Evolutionary conservation across 2,888 invertebrate genomes (phyloP).

Genomic region (Lepidochrysops patricia): DNA sequence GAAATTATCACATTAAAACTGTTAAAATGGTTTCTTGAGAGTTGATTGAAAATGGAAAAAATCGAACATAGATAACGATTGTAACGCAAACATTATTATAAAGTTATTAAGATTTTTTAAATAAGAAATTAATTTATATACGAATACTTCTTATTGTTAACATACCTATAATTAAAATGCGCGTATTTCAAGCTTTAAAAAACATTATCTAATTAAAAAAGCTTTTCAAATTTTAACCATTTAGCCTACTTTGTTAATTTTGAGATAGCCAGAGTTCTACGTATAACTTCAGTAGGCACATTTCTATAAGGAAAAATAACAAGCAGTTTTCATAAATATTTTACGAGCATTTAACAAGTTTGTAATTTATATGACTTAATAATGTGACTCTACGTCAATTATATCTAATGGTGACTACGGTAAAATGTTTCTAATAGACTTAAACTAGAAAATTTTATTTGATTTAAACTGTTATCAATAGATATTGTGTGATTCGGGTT

Average conservation of each 20-base stretch:
- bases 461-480: not conserved
- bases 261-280: not conserved
- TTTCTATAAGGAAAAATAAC: not conserved
- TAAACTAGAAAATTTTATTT: not conserved
- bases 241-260: not conserved
- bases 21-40: not conserved
- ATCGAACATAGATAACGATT: too few relatives aligned
- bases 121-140: too few relatives aligned
- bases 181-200: not conserved
- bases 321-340: not conserved
- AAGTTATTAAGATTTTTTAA: too few relatives aligned
- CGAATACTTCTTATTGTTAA: too few relatives aligned
- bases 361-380: constrained; percentile 1
- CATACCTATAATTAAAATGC: too few relatives aligned
- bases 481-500: not conserved
- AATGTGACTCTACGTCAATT: not conserved
- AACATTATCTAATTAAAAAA: not conserved
- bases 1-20: not conserved
- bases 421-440: not conserved
- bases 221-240: not conserved
- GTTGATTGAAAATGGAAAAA: not conserved
- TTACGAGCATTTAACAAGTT: not conserved
- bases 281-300: not conserved
- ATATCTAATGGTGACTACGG: not conserved
- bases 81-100: too few relatives aligned